phyloP scores from a whole-genome alignment of 2,888 invertebrate species.

The Gortyna flavago region DNA sequence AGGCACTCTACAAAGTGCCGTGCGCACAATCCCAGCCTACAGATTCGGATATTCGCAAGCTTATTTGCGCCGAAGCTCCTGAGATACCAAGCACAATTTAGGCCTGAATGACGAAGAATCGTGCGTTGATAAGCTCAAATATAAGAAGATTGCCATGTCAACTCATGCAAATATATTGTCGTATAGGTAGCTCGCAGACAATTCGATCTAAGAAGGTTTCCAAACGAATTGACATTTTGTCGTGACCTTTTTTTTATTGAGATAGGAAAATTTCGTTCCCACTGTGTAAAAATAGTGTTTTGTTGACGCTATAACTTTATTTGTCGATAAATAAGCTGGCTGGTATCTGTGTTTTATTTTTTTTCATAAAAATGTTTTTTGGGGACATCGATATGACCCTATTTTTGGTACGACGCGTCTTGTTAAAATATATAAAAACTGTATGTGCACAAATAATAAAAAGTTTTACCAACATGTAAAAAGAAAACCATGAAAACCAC shows the following conservation, averaged over 20 bases:
- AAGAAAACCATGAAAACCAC: neutral
- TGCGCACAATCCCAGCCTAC: conserved; percentile 47
- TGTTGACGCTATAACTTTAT: conserved; percentile 66
- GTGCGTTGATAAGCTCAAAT: conserved; percentile 80
- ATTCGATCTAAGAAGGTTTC: conserved; percentile 79
- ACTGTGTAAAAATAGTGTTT: conserved; percentile 65
- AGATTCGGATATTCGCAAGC: conserved; percentile 59
- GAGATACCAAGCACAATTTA: conserved; percentile 76
- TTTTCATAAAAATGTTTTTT: conserved; percentile 42
- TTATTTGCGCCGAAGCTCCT: conserved; percentile 67
- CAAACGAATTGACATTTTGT: conserved; percentile 77
- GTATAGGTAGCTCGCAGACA: conserved; percentile 70
- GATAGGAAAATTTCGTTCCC: conserved; percentile 72
- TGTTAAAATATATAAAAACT: conserved; percentile 16
- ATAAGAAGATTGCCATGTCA: conserved; percentile 77
- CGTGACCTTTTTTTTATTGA: conserved; percentile 81
- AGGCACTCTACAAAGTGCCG: conserved; percentile 45
- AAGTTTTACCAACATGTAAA: neutral
- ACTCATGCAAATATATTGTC: conserved; percentile 77
- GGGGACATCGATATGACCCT: neutral
- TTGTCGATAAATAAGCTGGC: conserved; percentile 53
- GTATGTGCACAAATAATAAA: neutral
- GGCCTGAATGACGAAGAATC: conserved; percentile 76
- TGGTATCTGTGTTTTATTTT: conserved; percentile 35
- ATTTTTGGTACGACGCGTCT: neutral